phyloP scores from a whole-genome alignment of 2,888 invertebrate species.

The Ophion costatus region DNA sequence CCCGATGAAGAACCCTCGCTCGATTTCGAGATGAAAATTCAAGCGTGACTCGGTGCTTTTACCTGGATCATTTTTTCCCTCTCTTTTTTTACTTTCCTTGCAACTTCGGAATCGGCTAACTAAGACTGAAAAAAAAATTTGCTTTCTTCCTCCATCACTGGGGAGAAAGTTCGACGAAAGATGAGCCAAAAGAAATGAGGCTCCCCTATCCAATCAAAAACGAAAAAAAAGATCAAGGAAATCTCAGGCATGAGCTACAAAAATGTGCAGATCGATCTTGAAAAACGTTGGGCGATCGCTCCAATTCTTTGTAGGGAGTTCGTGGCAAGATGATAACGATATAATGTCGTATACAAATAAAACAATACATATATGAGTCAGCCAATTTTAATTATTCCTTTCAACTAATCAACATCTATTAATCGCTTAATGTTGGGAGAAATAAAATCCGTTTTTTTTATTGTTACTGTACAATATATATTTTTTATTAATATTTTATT shows the following conservation, averaged over 20 bases:
- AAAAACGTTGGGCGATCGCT: conserved; percentile 25
- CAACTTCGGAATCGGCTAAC: conserved; percentile 51
- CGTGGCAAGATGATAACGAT: too few species aligned
- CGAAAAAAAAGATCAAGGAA: background rate
- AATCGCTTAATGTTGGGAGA: too few species aligned
- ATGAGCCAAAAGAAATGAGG: conserved; percentile 37
- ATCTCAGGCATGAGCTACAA: background rate
- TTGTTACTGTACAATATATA: too few species aligned
- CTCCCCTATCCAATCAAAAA: background rate
- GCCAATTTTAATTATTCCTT: too few species aligned
- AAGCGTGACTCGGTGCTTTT: conserved; percentile 53
- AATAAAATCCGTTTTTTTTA: too few species aligned
- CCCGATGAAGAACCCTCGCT: conserved; percentile 10
- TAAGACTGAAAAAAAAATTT: conserved; percentile 62
- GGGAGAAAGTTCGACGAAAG: conserved; percentile 33
- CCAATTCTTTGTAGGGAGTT: background rate
- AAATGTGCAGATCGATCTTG: conserved; percentile 41
- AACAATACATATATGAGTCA: too few species aligned
- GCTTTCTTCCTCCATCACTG: conserved; percentile 3
- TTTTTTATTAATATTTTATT: too few species aligned
- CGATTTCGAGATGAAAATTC: conserved; percentile 45
- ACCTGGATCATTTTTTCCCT: conserved; percentile 51
- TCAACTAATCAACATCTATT: too few species aligned
- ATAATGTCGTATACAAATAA: too few species aligned
- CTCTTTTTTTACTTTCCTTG: conserved; percentile 16